Base-by-base conservation (phyloP, 2,113 vertebrate genomes). In the Paracyprichromis sp. region DNA sequence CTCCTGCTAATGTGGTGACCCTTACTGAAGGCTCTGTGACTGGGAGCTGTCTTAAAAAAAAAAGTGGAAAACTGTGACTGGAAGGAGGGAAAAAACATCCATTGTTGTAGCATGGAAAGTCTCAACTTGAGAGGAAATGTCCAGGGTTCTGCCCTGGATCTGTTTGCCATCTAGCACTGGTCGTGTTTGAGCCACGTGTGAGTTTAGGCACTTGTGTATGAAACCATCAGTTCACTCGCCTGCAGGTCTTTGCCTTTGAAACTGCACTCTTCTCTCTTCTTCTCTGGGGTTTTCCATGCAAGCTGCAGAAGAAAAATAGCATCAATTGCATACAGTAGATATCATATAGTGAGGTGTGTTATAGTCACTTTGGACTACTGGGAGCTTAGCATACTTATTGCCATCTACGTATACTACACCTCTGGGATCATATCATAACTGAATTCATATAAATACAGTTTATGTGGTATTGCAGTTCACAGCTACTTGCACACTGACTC, bases 181-280 rank as follows among this genome's bases (percentile, higher is more conserved):
- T 87, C 24, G 83, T 61, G 24, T 82, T 26, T 71, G 26, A 87
- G 85, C 43, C 47, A 9, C 69, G 9, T 76, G 9, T 69, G 71
- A 86, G 34, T 79, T 91, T 6, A 43, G 85, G 24, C 29, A 69
- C 69, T 78, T 50, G 81, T 80, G 63, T 83, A 88, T 83, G 26
- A 83, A 61, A 84, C 34, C 50, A 81, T 53, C 84, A 16, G 80
- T 56, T 85, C 40, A 92, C 97, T 98, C 91, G 97, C 98, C 96
- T 98, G 96, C 2, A 97, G 97, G 94, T 98, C 97, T 96, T 98
- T 99, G 90, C 98, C 98, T 95, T 99, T 99, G 96, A 99, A 99
- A 90, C 96, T 96, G 54, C 98, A 99, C 91, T 99, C 97, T 2
- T 96, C 95, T 90, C 98, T 98, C 94, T 98, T 97, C 80, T 93